Conservation (phyloP, 2,113 vertebrate genomes). For the Euleptes europaea region DNA sequence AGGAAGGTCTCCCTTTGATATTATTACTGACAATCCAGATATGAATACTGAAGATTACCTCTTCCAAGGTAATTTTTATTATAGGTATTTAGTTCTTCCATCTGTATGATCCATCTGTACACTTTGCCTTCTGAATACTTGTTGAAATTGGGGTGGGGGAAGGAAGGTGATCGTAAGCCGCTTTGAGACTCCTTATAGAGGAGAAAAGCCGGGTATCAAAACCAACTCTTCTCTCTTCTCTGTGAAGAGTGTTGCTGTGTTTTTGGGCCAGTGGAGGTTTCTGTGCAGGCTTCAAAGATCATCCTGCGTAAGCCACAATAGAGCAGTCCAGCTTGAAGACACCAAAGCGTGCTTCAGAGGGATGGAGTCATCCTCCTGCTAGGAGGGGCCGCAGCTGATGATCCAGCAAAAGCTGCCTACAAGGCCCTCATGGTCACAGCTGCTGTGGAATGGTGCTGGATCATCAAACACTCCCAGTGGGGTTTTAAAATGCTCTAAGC, state of each 20-base stretch:
- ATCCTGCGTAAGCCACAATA: no score
- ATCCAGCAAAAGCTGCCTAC: not conserved
- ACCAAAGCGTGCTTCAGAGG: no score
- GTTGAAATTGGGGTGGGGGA: no score
- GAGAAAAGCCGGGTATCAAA: no score
- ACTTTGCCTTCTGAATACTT: not conserved
- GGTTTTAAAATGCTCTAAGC: not conserved
- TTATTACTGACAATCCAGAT: slow-evolving; percentile 99
- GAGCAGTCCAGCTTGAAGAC: not conserved
- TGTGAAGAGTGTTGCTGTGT: no score
- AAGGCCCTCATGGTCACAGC: not conserved
- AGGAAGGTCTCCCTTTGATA: slow-evolving; percentile 95
- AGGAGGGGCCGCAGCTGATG: not conserved
- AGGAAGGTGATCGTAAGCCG: no score
- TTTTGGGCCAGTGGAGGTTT: not conserved
- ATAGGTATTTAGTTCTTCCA: fast-evolving
- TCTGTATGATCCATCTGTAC: not conserved
- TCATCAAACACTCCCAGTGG: not conserved
- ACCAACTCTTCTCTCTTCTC: no score
- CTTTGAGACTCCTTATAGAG: no score
- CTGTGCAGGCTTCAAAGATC: not conserved
- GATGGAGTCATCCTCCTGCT: no score
- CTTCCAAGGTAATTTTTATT: slow-evolving; percentile 87
- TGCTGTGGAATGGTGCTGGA: not conserved
- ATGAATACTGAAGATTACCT: slow-evolving; percentile 99